A percentile compares a stretch with the other conserved stretches of the same genome.
Conservation (phyloP, 2,888 invertebrate species). For the Neoitamus cyanurus region DNA sequence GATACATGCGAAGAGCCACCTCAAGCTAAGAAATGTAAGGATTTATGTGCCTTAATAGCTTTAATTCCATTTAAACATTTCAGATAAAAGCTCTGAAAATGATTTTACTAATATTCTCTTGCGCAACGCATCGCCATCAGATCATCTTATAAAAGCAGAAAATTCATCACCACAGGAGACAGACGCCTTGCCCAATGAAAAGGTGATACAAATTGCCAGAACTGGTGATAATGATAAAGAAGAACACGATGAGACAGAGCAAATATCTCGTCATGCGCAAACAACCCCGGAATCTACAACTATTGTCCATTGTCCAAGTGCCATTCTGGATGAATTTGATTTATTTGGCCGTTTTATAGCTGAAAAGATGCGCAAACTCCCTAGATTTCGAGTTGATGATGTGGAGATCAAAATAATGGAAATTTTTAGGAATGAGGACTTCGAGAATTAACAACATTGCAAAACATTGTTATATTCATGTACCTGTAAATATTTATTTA, state of each 20-base stretch:
- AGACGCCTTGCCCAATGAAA: neutral
- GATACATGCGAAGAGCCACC: neutral
- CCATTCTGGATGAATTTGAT: conserved; percentile 37
- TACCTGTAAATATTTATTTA: neutral
- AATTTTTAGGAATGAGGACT: neutral
- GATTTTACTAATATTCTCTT: conserved; percentile 12
- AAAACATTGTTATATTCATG: neutral
- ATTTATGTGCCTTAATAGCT: neutral
- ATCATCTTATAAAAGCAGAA: neutral
- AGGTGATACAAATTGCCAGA: neutral
- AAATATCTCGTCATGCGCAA: neutral
- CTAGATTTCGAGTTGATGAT: conserved; percentile 21
- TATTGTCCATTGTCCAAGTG: conserved; percentile 8
- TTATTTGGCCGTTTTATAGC: conserved; percentile 45
- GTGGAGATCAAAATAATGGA: conserved; percentile 42
- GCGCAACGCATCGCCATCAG: neutral
- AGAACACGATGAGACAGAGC: neutral
- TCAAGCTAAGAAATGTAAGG: neutral
- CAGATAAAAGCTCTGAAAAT: conserved; percentile 5
- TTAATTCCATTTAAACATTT: neutral
- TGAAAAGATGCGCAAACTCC: conserved; percentile 33
- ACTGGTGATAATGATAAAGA: neutral
- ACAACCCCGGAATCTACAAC: neutral
- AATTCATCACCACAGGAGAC: neutral
- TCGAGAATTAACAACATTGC: neutral